These are phyloP conservation scores for Helicoverpa armigera DNA, from an alignment of 1,140 invertebrate species.

Conservation along the genomic window DNA sequence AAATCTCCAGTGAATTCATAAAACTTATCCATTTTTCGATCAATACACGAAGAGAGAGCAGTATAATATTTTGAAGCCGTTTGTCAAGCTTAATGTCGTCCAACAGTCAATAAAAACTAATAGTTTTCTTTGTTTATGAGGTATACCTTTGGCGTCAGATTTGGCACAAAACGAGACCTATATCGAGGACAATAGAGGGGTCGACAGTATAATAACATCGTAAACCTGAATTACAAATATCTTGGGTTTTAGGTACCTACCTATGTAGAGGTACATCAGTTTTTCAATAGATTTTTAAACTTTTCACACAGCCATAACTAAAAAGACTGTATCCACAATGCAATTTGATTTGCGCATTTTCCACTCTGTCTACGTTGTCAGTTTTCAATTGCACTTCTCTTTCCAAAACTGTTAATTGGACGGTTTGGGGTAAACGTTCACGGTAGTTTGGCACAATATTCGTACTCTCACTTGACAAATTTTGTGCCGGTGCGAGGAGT, in stretches of 20 bases:
- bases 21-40: too few species aligned
- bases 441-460: slow-evolving; percentile 27
- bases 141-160: not conserved
- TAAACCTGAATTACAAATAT: not conserved
- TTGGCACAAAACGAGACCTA: not conserved
- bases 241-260: too few species aligned
- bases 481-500: slow-evolving; percentile 1
- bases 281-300: too few species aligned
- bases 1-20: not conserved
- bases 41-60: not conserved
- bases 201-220: not conserved
- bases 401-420: slow-evolving; percentile 13
- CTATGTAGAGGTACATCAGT: too few species aligned
- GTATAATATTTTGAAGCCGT: not conserved
- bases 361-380: not conserved
- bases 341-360: not conserved
- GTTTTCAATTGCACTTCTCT: slow-evolving; percentile 25
- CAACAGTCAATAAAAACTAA: not conserved
- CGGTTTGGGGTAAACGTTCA: slow-evolving; percentile 17
- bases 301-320: too few species aligned
- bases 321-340: too few species aligned
- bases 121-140: slow-evolving; percentile 12
- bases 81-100: too few species aligned
- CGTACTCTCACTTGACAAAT: slow-evolving; percentile 28
- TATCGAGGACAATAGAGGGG: not conserved